These are phyloP conservation scores for Clarias gariepinus DNA, from an alignment of 2,113 vertebrate genomes.

Conservation along the genomic window DNA sequence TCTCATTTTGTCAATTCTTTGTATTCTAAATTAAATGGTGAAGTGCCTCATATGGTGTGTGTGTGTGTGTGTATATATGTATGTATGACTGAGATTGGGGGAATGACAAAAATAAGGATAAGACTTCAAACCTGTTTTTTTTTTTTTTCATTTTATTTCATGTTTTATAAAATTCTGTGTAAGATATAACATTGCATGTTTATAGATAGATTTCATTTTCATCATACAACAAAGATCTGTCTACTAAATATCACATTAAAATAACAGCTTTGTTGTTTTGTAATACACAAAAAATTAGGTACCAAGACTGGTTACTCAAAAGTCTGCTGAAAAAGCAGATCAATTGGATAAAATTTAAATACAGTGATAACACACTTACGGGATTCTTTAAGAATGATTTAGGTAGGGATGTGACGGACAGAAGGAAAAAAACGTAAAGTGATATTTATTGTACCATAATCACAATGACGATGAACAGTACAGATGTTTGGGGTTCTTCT, in stretches of 20 bases:
- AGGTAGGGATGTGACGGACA: constrained; percentile 22
- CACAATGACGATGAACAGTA: constrained; percentile 55
- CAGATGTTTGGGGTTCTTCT: constrained; percentile 37
- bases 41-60: not conserved
- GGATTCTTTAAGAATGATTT: constrained; percentile 54
- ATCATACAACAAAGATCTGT: constrained; percentile 80
- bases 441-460: constrained; percentile 58
- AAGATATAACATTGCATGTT: constrained; percentile 79
- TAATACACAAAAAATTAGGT: constrained; percentile 64
- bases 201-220: constrained; percentile 77
- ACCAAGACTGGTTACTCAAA: constrained; percentile 78
- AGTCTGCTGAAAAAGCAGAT: constrained; percentile 81
- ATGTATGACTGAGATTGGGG: not conserved
- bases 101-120: not conserved
- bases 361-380: constrained; percentile 70
- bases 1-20: not conserved
- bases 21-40: constrained; percentile 12
- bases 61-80: not conserved
- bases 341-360: constrained; percentile 61
- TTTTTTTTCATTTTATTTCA: constrained; percentile 54
- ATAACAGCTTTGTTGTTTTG: constrained; percentile 67
- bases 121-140: not conserved
- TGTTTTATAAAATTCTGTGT: constrained; percentile 86
- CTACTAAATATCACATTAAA: constrained; percentile 78
- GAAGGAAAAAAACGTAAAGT: constrained; percentile 9